Conservation (phyloP, 1,140 invertebrate species). For the Drosophila ananassae region DNA sequence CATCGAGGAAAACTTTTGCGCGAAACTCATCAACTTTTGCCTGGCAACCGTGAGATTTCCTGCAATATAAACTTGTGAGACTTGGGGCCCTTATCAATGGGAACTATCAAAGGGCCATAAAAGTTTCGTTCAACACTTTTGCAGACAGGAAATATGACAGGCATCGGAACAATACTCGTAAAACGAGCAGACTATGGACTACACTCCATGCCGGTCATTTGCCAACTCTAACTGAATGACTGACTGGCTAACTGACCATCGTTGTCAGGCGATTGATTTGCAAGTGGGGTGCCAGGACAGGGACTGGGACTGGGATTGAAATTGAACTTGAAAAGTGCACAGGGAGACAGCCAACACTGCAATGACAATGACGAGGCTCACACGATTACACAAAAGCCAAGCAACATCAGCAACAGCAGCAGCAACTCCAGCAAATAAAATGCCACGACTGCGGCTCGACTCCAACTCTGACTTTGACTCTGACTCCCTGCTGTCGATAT, state of each 20-base stretch:
- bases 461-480: slow-evolving; percentile 14
- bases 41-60: slow-evolving; percentile 38
- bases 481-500: slow-evolving; percentile 68
- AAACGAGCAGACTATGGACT: slow-evolving; percentile 28
- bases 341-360: slow-evolving; percentile 43
- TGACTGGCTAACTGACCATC: slow-evolving; percentile 19
- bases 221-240: slow-evolving; percentile 22
- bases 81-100: slow-evolving; percentile 24
- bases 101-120: slow-evolving; percentile 54
- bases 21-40: slow-evolving; percentile 9
- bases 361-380: slow-evolving; percentile 52
- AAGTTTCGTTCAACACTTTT: slow-evolving; percentile 59
- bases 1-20: slow-evolving; percentile 1
- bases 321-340: slow-evolving; percentile 80
- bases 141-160: slow-evolving; percentile 67
- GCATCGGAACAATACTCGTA: slow-evolving; percentile 11
- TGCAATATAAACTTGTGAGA: slow-evolving; percentile 38
- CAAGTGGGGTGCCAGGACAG: slow-evolving; percentile 21
- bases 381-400: slow-evolving; percentile 58
- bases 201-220: slow-evolving; percentile 57
- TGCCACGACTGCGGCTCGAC: slow-evolving; percentile 59
- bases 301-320: slow-evolving; percentile 44
- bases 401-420: slow-evolving; percentile 13
- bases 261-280: slow-evolving; percentile 51
- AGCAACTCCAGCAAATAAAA: slow-evolving; percentile 42